Evolutionary conservation across 2,888 invertebrate species (phyloP).

Genomic region (Sesia apiformis): DNA sequence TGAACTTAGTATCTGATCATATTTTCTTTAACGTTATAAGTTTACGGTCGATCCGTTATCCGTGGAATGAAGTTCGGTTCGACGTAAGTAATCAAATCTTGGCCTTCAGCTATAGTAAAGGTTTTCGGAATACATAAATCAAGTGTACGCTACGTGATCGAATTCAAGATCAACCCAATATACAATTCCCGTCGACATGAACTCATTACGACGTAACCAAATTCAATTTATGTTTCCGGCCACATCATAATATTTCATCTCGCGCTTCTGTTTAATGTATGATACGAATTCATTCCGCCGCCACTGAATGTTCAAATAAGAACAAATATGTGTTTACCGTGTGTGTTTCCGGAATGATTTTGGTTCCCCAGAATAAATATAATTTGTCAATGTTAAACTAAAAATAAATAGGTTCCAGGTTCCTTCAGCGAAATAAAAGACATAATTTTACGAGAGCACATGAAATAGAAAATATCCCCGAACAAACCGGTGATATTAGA

Average conservation of each 20-base stretch:
- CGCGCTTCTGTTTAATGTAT: conserved; percentile 35
- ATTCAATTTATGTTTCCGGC: conserved; percentile 61
- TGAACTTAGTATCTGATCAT: too few species aligned
- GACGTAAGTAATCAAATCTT: conserved; percentile 57
- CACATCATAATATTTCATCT: conserved; percentile 63
- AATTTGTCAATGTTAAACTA: neutral
- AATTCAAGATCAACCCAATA: conserved; percentile 64
- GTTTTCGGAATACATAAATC: conserved; percentile 66
- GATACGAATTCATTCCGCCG: conserved; percentile 10
- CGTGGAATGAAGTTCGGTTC: conserved; percentile 18
- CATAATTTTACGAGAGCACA: too few species aligned
- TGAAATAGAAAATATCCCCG: too few species aligned
- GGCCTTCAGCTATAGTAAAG: conserved; percentile 45
- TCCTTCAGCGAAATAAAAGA: too few species aligned
- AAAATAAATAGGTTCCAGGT: neutral
- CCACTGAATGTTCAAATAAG: neutral
- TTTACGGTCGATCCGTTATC: too few species aligned
- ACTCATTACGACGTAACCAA: conserved; percentile 68
- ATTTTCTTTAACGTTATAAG: too few species aligned
- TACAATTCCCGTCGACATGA: conserved; percentile 53
- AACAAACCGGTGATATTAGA: too few species aligned
- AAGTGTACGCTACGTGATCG: conserved; percentile 62
- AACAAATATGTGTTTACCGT: neutral
- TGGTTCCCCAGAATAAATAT: neutral
- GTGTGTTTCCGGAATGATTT: neutral